These are phyloP conservation scores for Aporophyla lueneburgensis DNA, from an alignment of 2,888 invertebrate genomes.

Conservation along the genomic window DNA sequence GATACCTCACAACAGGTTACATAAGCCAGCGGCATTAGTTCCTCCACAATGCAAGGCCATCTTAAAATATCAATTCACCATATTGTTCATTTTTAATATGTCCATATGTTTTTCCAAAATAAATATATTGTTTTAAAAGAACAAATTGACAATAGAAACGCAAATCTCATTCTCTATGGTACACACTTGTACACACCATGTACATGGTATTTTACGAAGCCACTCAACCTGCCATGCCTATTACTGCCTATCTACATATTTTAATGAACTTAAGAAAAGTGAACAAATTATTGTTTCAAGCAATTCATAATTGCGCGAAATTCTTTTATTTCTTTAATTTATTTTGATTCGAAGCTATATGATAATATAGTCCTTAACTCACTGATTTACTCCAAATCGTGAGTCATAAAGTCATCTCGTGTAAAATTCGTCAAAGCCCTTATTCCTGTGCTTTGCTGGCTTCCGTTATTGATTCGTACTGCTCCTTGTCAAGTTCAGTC, in stretches of 20 bases:
- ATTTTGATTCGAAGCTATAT: conserved; percentile 1
- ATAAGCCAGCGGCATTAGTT: conserved; percentile 2
- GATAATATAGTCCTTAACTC: conserved; percentile 8
- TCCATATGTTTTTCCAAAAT: neutral
- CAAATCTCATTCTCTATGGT: conserved; percentile 22
- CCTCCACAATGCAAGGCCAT: conserved; percentile 15
- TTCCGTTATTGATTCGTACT: conserved; percentile 93
- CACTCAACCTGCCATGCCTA: neutral
- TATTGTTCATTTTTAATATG: neutral
- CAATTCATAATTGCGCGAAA: conserved; percentile 19
- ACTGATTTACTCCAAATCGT: neutral
- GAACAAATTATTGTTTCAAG: conserved; percentile 7
- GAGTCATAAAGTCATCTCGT: conserved; percentile 17
- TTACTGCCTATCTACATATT: neutral
- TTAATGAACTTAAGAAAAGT: neutral
- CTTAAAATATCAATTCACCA: conserved; percentile 14
- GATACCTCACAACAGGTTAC: conserved; percentile 8
- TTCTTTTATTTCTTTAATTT: neutral
- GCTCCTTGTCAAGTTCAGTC: conserved; percentile 96
- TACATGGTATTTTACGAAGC: conserved; percentile 22
- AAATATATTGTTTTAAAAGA: neutral
- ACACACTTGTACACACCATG: conserved; percentile 19
- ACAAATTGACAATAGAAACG: conserved; percentile 16
- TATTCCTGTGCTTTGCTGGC: conserved; percentile 91
- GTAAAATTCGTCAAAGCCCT: conserved; percentile 45